Evolutionary conservation across 2,797 vertebrate genomes (phyloP).

Genomic region (Aeoliscus strigatus): DNA sequence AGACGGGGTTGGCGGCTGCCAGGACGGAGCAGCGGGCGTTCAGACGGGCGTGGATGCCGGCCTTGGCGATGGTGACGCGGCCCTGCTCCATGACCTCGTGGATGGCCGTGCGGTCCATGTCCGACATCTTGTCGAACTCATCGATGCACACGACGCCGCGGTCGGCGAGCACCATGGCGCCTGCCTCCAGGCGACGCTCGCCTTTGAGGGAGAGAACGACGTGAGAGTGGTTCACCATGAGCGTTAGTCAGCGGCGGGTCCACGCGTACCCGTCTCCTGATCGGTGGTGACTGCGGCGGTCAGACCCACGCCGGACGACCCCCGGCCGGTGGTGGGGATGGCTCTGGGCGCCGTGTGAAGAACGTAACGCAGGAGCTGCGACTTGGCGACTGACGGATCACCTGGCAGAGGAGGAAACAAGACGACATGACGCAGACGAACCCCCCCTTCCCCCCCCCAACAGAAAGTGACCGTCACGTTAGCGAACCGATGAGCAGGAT

Average conservation of each 20-base stretch:
- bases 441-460: no score
- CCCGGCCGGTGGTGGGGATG: conserved; percentile 91
- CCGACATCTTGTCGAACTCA: conserved; percentile 98
- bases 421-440: no score
- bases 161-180: conserved; percentile 95
- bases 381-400: conserved; percentile 96
- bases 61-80: conserved; percentile 94
- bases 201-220: conserved; percentile 60
- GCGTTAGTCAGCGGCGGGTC: neutral
- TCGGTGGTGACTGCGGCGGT: conserved; percentile 95
- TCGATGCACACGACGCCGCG: conserved; percentile 96
- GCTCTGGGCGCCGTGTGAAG: conserved; percentile 89
- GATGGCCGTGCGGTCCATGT: conserved; percentile 96
- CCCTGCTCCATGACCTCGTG: conserved; percentile 99
- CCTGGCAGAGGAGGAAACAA: conserved; percentile 69
- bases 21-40: conserved; percentile 97
- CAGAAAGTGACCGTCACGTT: neutral
- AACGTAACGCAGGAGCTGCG: conserved; percentile 92
- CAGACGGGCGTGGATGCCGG: conserved; percentile 93
- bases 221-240: neutral
- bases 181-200: conserved; percentile 89
- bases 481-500: conserved; percentile 88
- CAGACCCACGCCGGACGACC: conserved; percentile 91
- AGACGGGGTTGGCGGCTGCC: conserved; percentile 94
- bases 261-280: conserved; percentile 92